Evolutionary conservation across 23 tunicate species (phyloP).

Genomic region (Halocynthia roretzi): DNA sequence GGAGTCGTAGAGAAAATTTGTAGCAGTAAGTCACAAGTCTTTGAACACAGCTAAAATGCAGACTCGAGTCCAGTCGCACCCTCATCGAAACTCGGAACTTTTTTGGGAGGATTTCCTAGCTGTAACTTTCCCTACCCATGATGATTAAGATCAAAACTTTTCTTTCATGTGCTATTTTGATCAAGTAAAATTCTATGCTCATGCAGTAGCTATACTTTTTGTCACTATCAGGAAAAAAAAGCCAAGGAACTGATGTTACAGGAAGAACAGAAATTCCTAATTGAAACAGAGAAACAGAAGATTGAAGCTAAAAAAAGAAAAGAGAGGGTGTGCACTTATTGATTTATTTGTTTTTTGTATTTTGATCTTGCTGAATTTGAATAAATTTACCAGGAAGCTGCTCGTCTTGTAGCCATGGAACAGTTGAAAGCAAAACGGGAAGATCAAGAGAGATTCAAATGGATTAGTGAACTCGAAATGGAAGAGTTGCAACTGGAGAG

Average conservation of each 20-base stretch:
- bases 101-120: too few species aligned
- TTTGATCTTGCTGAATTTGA: neutral
- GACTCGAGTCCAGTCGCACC: too few species aligned
- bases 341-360: neutral
- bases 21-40: too few species aligned
- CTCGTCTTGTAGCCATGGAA: constrained; percentile 37
- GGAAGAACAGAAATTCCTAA: constrained; percentile 37
- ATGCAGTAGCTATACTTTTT: too few species aligned
- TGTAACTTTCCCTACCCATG: too few species aligned
- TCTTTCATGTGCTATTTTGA: too few species aligned
- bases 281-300: constrained; percentile 37
- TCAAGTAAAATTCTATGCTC: too few species aligned
- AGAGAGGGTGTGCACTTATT: constrained; percentile 5
- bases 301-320: constrained; percentile 42
- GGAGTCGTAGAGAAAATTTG: too few species aligned
- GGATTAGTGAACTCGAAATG: constrained; percentile 56
- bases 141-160: too few species aligned
- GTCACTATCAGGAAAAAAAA: constrained; percentile 24
- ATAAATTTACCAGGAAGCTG: constrained; percentile 20
- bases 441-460: constrained; percentile 46
- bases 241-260: constrained; percentile 36
- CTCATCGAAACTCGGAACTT: too few species aligned
- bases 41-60: too few species aligned
- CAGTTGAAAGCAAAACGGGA: constrained; percentile 42
- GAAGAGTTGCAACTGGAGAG: constrained; percentile 32